Percentiles rank a stretch among this genome's conserved stretches.
Conservation (phyloP, 2,888 invertebrate genomes). For the Himalopsyche japonica region DNA sequence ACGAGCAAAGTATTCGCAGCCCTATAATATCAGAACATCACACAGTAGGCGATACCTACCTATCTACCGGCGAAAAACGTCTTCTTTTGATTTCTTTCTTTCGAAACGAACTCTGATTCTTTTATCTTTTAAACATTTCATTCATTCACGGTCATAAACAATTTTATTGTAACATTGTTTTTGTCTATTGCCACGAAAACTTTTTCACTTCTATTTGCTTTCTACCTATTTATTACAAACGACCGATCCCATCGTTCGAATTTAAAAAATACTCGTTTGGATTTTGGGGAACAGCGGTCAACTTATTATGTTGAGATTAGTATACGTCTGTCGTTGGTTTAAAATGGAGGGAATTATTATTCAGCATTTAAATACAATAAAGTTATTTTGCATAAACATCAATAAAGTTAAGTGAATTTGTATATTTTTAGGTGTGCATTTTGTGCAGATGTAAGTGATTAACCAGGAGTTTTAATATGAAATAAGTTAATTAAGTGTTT, state of each 20-base stretch:
- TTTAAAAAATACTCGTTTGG: not conserved
- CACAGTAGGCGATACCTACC: not conserved
- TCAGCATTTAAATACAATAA: not conserved
- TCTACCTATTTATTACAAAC: not conserved
- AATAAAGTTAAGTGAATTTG: too few relatives aligned
- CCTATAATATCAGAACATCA: not conserved
- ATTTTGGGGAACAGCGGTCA: not conserved
- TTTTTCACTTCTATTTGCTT: not conserved
- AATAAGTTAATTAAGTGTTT: too few relatives aligned
- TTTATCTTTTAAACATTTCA: not conserved
- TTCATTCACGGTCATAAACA: conserved; percentile 15
- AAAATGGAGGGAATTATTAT: not conserved
- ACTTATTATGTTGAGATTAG: not conserved
- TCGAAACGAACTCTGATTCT: conserved; percentile 22
- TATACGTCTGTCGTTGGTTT: not conserved
- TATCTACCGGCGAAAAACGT: conserved; percentile 7
- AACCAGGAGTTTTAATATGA: too few relatives aligned
- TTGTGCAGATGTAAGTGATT: too few relatives aligned
- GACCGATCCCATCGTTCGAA: not conserved
- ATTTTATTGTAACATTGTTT: not conserved
- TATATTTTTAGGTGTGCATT: too few relatives aligned
- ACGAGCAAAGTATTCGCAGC: not conserved
- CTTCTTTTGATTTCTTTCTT: conserved; percentile 37
- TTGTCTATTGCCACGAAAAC: not conserved
- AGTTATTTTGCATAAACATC: too few relatives aligned